Evolutionary conservation across 2,888 invertebrate species (phyloP), one percentile per base, ranked within the genome.

Genomic region (Baronia brevicornis): DNA sequence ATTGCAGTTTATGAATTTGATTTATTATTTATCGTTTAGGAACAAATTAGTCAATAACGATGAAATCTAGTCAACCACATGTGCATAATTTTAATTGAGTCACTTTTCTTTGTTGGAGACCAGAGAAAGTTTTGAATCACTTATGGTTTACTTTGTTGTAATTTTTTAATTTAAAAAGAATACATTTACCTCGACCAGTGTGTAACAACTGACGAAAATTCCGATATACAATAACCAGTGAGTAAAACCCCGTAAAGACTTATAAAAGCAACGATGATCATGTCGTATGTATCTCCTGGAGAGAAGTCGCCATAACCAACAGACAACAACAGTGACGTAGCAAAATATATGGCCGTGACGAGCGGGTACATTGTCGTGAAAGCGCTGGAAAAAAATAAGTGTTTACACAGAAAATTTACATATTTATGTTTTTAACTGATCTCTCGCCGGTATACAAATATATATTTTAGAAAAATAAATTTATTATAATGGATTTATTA

Each of bases 151-250:
- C n/a, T n/a, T n/a, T n/a, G n/a, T n/a, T n/a, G n/a, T n/a, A n/a
- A n/a, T n/a, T n/a, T n/a, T n/a, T n/a, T n/a, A n/a, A n/a, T n/a
- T n/a, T n/a, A n/a, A n/a, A n/a, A n/a, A n/a, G n/a, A n/a, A n/a
- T 15, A 15, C 11, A 2, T 28, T 42, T 62, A 78, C 82, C 80
- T 80, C 24, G 79, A 65, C 62, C 69, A 74, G 52, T 82, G 78
- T 3, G 82, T 84, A 15, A 85, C 72, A 2, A 78, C 70, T 8
- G 86, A 70, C 1, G 85, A 80, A 48, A 86, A 80, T 51, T 86
- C 85, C 3, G 86, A 79, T 5, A 85, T 66, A 47, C 84, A 85
- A 48, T 79, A 85, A 5, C 85, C 85, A 35, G 66, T 64, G n/a
- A 84, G 54, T 24, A 85, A 51, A 9, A 85, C 75, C 15, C 86